phyloP scores from a whole-genome alignment of 1,140 invertebrate species.

The Apis florea region DNA sequence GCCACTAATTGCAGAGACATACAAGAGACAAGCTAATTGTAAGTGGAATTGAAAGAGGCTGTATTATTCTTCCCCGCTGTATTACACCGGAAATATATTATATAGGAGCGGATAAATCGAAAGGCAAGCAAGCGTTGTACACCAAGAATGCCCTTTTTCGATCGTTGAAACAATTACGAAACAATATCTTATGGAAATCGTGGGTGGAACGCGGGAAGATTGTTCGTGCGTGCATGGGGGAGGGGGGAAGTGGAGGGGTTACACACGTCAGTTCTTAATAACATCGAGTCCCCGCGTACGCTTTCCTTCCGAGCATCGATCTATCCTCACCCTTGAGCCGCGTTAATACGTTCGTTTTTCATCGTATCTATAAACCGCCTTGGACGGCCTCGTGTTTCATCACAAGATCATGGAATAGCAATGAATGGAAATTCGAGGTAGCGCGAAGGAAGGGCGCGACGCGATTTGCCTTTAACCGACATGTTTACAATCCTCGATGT shows the following conservation, averaged over 20 bases:
- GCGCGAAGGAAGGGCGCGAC: slow-evolving; percentile 19
- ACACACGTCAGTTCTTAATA: slow-evolving; percentile 64
- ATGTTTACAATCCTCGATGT: slow-evolving; percentile 29
- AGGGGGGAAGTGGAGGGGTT: too few relatives aligned
- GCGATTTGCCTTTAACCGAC: slow-evolving; percentile 28
- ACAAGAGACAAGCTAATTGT: not conserved
- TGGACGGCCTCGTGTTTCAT: slow-evolving; percentile 55
- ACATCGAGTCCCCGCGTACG: slow-evolving; percentile 61
- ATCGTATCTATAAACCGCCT: slow-evolving; percentile 55
- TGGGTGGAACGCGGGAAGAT: slow-evolving; percentile 50
- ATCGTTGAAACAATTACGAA: slow-evolving; percentile 44
- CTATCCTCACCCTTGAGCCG: slow-evolving; percentile 45
- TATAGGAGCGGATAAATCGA: not conserved
- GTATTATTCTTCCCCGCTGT: not conserved
- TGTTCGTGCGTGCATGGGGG: slow-evolving; percentile 38
- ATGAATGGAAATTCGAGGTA: slow-evolving; percentile 49
- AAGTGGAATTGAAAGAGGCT: not conserved
- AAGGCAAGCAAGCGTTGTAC: not conserved
- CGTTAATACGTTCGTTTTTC: slow-evolving; percentile 71
- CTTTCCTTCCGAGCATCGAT: slow-evolving; percentile 67
- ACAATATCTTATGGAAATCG: slow-evolving; percentile 45
- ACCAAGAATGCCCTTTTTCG: not conserved
- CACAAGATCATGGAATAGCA: slow-evolving; percentile 61
- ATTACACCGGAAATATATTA: not conserved
- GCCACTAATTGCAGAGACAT: slow-evolving; percentile 3